phyloP scores from a whole-genome alignment of 1,140 invertebrate species.

The Bombus sylvicola region DNA sequence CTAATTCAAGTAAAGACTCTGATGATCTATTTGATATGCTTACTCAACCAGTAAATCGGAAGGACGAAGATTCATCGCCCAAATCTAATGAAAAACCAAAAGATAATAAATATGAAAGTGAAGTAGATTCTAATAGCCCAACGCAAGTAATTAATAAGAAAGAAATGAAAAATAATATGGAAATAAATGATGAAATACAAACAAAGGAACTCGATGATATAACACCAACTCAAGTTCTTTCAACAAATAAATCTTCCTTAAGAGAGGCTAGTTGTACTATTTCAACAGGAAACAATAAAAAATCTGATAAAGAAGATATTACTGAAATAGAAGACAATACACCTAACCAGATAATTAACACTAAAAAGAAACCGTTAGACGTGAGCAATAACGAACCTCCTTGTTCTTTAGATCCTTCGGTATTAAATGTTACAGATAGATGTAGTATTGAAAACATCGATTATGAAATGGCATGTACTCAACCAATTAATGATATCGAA shows the following conservation, averaged over 20 bases:
- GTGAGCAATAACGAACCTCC: too few species aligned
- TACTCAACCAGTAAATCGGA: conserved; percentile 54
- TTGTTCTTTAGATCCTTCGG: too few species aligned
- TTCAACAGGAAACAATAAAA: neutral
- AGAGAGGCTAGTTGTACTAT: neutral
- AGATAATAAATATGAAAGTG: neutral
- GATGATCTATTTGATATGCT: conserved; percentile 59
- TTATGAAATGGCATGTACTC: conserved; percentile 53
- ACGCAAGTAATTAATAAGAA: conserved; percentile 7
- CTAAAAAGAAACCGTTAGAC: neutral
- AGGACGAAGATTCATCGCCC: neutral
- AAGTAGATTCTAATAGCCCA: neutral
- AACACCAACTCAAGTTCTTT: conserved; percentile 20
- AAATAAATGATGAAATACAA: neutral
- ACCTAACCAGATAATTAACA: conserved; percentile 43
- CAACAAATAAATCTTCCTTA: neutral
- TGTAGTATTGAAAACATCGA: conserved; percentile 26
- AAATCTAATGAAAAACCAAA: neutral
- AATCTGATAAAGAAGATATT: neutral
- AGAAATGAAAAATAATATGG: neutral
- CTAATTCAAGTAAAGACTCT: conserved; percentile 46
- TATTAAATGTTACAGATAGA: neutral
- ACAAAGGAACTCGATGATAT: neutral
- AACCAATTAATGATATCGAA: conserved; percentile 38
- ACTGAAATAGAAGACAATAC: conserved; percentile 26